phyloP scores from a whole-genome alignment of 2,113 vertebrate genomes.

The Esox niger region DNA sequence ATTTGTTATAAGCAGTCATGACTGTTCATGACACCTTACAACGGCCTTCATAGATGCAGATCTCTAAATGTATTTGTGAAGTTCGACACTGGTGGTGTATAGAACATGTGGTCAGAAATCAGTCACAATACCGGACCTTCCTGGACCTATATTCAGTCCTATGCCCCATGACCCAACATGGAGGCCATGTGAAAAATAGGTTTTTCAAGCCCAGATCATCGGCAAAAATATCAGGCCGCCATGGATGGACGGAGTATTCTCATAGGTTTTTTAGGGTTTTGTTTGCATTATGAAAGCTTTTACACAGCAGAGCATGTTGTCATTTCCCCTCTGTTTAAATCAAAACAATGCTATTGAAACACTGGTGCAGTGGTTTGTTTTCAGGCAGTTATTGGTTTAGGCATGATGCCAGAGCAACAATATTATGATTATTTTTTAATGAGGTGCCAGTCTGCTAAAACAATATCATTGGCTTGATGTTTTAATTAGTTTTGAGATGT shows the following conservation, averaged over 20 bases:
- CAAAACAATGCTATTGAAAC: slow-evolving; percentile 29
- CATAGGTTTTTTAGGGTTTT: slow-evolving; percentile 25
- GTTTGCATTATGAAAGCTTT: slow-evolving; percentile 51
- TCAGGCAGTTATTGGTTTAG: slow-evolving; percentile 44
- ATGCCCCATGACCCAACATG: too few relatives aligned
- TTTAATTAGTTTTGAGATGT: slow-evolving; percentile 49
- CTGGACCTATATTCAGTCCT: background rate
- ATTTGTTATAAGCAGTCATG: background rate
- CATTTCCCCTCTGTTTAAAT: slow-evolving; percentile 39
- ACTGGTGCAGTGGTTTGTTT: slow-evolving; percentile 49
- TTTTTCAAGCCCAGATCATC: background rate
- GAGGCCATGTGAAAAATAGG: background rate
- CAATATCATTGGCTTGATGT: slow-evolving; percentile 35
- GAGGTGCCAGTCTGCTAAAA: slow-evolving; percentile 28
- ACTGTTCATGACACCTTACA: background rate
- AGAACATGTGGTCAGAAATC: background rate
- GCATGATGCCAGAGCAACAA: slow-evolving; percentile 31
- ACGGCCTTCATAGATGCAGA: too few relatives aligned
- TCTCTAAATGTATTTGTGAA: background rate
- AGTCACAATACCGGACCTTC: background rate
- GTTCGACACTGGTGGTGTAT: background rate
- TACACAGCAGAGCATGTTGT: slow-evolving; percentile 9
- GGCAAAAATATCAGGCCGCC: background rate
- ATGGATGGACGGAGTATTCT: background rate
- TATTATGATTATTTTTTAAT: slow-evolving; percentile 48